Percentiles rank a stretch among this genome's conserved stretches.
Evolutionary conservation across 2,888 invertebrate genomes (phyloP).

Genomic region (Cheilosia pagana): DNA sequence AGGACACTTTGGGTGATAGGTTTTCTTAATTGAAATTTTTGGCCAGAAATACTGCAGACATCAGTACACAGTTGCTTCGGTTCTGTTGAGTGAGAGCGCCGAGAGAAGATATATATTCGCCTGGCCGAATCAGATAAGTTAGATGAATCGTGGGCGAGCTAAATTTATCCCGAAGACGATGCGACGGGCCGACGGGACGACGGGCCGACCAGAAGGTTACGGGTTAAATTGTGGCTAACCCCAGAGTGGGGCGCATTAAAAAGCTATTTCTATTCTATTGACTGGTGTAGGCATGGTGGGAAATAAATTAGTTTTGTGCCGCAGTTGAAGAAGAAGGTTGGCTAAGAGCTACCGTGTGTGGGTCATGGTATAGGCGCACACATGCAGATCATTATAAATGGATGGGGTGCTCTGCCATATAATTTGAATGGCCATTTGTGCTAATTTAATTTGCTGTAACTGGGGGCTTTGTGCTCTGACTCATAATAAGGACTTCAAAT

Average conservation of each 20-base stretch:
- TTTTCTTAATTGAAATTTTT: slow-evolving; percentile 70
- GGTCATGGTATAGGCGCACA: not conserved
- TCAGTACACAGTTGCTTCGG: slow-evolving; percentile 29
- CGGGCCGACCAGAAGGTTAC: slow-evolving; percentile 12
- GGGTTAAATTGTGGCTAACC: slow-evolving; percentile 58
- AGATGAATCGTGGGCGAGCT: slow-evolving; percentile 13
- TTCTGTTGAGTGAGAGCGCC: slow-evolving; percentile 1
- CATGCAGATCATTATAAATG: slow-evolving; percentile 13
- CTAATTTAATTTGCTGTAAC: too few relatives aligned
- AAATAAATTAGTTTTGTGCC: slow-evolving; percentile 49
- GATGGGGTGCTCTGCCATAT: not conserved
- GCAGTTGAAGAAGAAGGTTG: not conserved
- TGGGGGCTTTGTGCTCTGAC: too few relatives aligned
- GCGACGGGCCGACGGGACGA: not conserved
- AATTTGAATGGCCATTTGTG: too few relatives aligned
- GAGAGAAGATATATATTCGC: slow-evolving; percentile 42
- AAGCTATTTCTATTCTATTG: slow-evolving; percentile 65
- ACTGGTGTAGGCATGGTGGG: slow-evolving; percentile 33
- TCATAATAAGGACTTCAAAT: too few relatives aligned
- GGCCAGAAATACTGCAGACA: slow-evolving; percentile 39
- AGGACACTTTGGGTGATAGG: slow-evolving; percentile 67
- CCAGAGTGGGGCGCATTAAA: slow-evolving; percentile 35
- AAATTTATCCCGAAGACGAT: not conserved
- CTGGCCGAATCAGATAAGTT: slow-evolving; percentile 42
- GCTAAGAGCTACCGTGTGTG: not conserved